These are phyloP conservation scores for Syrmaticus mikado DNA, from an alignment of 2,113 vertebrate species.

Conservation along the genomic window DNA sequence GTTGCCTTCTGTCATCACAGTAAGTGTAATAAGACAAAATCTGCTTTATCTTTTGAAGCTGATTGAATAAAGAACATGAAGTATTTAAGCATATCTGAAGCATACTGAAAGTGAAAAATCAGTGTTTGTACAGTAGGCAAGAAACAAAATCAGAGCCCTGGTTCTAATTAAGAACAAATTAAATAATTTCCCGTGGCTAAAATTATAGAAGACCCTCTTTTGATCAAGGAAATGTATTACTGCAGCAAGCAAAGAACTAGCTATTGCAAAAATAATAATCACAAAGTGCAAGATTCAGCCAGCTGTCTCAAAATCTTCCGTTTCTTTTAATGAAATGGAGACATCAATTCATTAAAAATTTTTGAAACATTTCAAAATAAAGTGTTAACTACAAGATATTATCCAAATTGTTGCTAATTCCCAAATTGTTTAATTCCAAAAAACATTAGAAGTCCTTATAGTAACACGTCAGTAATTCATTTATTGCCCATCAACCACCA, in stretches of 20 bases:
- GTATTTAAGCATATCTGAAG: neutral
- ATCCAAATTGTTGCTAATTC: neutral
- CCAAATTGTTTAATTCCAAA: neutral
- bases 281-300: rapidly evolving
- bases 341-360: neutral
- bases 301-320: neutral
- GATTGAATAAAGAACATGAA: neutral
- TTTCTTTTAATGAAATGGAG: neutral
- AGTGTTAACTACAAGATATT: neutral
- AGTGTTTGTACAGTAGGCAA: neutral
- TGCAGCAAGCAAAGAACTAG: neutral
- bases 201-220: neutral
- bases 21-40: neutral
- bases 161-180: neutral
- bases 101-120: neutral
- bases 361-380: neutral
- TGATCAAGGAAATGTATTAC: neutral
- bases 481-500: neutral
- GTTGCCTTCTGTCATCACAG: neutral
- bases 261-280: neutral
- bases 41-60: neutral
- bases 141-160: neutral
- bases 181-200: neutral
- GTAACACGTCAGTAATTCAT: neutral
- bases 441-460: neutral